Evolutionary conservation across 1,140 invertebrate genomes (phyloP).

Genomic region (Phthorimaea operculella): DNA sequence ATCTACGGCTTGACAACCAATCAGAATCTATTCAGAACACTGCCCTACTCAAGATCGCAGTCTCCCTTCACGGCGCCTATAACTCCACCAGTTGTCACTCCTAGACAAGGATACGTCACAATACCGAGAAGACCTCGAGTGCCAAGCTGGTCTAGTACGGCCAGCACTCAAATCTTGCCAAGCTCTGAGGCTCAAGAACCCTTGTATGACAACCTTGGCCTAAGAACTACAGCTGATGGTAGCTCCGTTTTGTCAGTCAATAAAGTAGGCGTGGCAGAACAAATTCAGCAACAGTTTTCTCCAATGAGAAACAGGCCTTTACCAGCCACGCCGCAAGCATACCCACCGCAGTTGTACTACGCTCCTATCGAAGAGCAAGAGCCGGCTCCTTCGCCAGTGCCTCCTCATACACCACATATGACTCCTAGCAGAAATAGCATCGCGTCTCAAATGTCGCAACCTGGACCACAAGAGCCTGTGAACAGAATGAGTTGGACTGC

Average conservation of each 20-base stretch:
- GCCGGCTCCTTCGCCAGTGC: slow-evolving; percentile 54
- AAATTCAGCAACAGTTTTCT: slow-evolving; percentile 55
- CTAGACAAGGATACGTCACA: slow-evolving; percentile 84
- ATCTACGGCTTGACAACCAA: slow-evolving; percentile 66
- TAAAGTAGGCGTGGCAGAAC: slow-evolving; percentile 56
- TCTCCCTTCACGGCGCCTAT: slow-evolving; percentile 75
- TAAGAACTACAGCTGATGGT: slow-evolving; percentile 85
- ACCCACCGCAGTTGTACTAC: slow-evolving; percentile 59
- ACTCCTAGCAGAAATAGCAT: slow-evolving; percentile 49
- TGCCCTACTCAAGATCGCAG: slow-evolving; percentile 78
- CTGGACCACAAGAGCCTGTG: slow-evolving; percentile 52
- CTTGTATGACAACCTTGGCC: slow-evolving; percentile 85
- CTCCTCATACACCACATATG: slow-evolving; percentile 27
- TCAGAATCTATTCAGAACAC: slow-evolving; percentile 72
- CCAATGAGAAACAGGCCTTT: slow-evolving; percentile 71
- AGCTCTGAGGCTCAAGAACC: slow-evolving; percentile 74
- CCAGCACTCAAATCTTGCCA: slow-evolving; percentile 67
- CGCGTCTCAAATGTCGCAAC: slow-evolving; percentile 46
- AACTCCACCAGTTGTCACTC: slow-evolving; percentile 70
- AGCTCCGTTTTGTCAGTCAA: slow-evolving; percentile 82
- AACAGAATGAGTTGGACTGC: slow-evolving; percentile 63
- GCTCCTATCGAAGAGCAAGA: slow-evolving; percentile 77
- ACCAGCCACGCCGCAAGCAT: slow-evolving; percentile 69
- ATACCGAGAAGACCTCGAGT: slow-evolving; percentile 84
- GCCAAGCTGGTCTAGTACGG: slow-evolving; percentile 82